Conservation (phyloP, 2,797 vertebrate genomes). For the Psittacula echo region DNA sequence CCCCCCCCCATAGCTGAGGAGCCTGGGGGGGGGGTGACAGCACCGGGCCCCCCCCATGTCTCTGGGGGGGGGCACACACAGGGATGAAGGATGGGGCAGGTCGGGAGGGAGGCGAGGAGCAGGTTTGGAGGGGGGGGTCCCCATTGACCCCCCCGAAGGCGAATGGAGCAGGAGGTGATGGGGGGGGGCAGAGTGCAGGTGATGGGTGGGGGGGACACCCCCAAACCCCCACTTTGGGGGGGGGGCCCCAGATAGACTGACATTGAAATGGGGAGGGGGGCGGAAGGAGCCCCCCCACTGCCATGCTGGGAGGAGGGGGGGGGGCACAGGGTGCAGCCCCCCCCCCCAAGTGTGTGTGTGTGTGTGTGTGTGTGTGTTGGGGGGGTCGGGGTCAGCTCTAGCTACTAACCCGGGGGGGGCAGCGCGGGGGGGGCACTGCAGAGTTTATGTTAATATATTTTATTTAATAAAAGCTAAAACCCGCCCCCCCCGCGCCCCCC, state of each 20-base stretch:
- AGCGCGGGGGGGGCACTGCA: too few species aligned
- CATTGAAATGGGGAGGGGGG: too few species aligned
- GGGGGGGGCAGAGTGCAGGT: too few species aligned
- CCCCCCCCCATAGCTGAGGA: not conserved
- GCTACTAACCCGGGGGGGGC: not conserved
- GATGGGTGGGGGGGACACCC: not conserved
- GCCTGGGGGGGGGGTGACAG: not conserved
- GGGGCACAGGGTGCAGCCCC: not conserved
- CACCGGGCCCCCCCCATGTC: not conserved
- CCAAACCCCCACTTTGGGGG: too few species aligned
- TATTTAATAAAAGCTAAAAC: conserved; percentile 25
- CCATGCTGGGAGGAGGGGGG: not conserved
- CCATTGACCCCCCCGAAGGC: not conserved
- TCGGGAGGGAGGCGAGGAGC: not conserved
- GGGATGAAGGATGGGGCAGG: not conserved
- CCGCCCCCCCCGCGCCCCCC: not conserved
- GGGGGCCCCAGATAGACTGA: too few species aligned
- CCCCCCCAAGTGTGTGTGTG: too few species aligned
- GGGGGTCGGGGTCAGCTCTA: not conserved
- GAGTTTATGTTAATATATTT: not conserved
- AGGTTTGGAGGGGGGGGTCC: not conserved
- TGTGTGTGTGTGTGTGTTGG: too few species aligned
- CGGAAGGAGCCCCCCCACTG: not conserved
- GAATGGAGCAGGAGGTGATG: too few species aligned
- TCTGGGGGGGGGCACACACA: not conserved